Evolutionary conservation across 2,888 invertebrate genomes (phyloP), one percentile per base, ranked within the genome.

Genomic region (Agrotis ipsilon): DNA sequence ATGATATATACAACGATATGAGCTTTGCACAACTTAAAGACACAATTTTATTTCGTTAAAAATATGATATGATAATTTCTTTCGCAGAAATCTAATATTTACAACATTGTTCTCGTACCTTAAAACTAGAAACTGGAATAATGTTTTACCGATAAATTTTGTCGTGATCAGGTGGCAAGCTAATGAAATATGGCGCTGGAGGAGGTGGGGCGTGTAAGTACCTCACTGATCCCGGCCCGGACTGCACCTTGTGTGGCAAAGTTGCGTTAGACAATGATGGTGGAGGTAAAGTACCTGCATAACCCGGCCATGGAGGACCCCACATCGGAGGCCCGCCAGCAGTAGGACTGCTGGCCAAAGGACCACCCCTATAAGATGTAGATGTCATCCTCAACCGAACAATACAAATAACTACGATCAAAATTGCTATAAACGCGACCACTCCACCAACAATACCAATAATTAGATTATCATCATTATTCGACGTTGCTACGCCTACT

Each of bases 401-500:
- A 52, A 99, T 98, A 89, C 99, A 99, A 82, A 98, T 98, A n/a
- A 97, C 97, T 43, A 99, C 98, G 48, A 99, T 98, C 66, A 99
- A 96, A 78, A 99, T 98, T 16, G 98, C 98, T 81, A 99, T 98
- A 89, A 99, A 98, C 1, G 98, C 98, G 0, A 99, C 98, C 1
- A 99, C 98, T 2, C 99, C 98, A 0, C 98, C 98, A 0, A 99
- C 98, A 81, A 99, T 99, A n/a, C 98, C 98, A 73, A 99, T 99
- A 64, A 99, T 99, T n/a, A 99, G 96, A 6, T 98, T 98, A 85
- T 99, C 99, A 86, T 99, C 99, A 86, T 98, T 98, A 68, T 97
- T 97, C 16, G 98, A 97, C 0, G 97, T 94, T 13, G 96, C 96
- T 72, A 96, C 96, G 3, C 96, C 96, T 3, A 96, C 91, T 3